Conservation (phyloP, 2,797 vertebrate genomes). For the Cuniculus paca region DNA sequence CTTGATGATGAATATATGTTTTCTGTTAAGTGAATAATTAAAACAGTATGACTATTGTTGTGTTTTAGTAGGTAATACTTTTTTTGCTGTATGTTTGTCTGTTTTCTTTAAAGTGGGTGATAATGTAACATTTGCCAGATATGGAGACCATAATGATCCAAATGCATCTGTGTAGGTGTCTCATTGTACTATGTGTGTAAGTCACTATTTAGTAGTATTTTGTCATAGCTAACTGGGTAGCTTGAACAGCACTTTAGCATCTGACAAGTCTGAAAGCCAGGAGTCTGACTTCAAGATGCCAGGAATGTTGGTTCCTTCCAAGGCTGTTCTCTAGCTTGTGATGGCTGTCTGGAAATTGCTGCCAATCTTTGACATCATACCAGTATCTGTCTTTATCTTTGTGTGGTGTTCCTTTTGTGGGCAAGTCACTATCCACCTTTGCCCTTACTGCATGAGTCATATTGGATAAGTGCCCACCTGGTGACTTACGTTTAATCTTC, state of each 20-base stretch:
- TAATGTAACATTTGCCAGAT: background rate
- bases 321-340: no score
- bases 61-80: background rate
- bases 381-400: background rate
- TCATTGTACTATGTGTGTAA: background rate
- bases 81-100: background rate
- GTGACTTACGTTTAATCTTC: background rate
- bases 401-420: background rate
- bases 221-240: no score
- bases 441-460: background rate
- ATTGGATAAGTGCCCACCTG: background rate
- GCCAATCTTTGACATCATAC: accelerated
- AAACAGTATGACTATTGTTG: background rate
- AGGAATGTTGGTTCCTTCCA: background rate
- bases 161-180: background rate
- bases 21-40: background rate
- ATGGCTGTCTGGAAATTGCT: background rate
- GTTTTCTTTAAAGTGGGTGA: background rate
- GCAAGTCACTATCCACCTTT: background rate
- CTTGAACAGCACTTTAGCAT: background rate
- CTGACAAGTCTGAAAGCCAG: background rate
- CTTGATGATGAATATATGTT: background rate
- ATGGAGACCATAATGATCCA: background rate
- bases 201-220: no score
- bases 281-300: background rate